These are phyloP conservation scores for Bombus vancouverensis DNA, from an alignment of 1,140 invertebrate genomes.

Conservation along the genomic window DNA sequence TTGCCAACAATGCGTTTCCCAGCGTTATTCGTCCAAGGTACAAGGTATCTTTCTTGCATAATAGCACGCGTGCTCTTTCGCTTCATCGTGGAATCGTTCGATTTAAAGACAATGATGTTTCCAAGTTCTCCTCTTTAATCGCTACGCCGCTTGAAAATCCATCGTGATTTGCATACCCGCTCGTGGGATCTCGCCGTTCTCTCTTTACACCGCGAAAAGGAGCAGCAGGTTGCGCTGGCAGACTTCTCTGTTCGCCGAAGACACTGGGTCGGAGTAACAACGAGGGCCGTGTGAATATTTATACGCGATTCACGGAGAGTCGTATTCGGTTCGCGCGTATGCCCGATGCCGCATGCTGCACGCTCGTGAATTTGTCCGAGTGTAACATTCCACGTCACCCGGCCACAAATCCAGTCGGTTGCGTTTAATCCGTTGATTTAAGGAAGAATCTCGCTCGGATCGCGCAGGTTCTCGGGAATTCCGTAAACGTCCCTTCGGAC, in stretches of 20 bases:
- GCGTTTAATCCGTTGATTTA: neutral
- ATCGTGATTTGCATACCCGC: slow-evolving; percentile 50
- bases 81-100: neutral
- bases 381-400: no score
- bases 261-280: slow-evolving; percentile 12
- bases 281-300: slow-evolving; percentile 56
- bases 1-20: neutral
- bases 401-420: neutral
- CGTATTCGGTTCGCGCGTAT: neutral
- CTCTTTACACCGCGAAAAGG: slow-evolving; percentile 14
- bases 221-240: slow-evolving; percentile 43
- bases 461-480: neutral
- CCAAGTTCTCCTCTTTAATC: slow-evolving; percentile 13
- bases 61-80: no score
- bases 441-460: neutral
- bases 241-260: slow-evolving; percentile 22
- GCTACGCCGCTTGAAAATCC: slow-evolving; percentile 10
- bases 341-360: no score
- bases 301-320: slow-evolving; percentile 4
- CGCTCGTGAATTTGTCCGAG: neutral
- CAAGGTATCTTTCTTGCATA: no score
- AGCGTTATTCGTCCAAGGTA: no score
- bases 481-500: neutral
- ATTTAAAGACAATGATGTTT: neutral
- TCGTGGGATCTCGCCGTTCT: neutral